phyloP scores from a whole-genome alignment of 2,888 invertebrate genomes.

The Macrosiphum euphorbiae region DNA sequence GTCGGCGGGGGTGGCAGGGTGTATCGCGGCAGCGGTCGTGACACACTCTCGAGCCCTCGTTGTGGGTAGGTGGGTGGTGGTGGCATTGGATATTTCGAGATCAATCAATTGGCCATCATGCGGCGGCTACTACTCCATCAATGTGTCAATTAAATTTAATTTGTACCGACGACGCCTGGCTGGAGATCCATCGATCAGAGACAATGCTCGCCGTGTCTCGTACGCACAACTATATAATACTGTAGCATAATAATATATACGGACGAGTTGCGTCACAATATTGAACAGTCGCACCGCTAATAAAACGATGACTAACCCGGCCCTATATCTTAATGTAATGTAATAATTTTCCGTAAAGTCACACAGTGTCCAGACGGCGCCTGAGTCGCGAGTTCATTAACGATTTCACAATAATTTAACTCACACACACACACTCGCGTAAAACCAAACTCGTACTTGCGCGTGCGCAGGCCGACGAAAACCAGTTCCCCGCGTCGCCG shows the following conservation, averaged over 20 bases:
- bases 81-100: constrained; percentile 26
- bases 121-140: constrained; percentile 56
- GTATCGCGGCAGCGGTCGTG: not conserved
- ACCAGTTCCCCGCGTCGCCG: constrained; percentile 46
- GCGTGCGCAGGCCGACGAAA: constrained; percentile 24
- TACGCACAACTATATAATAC: no score
- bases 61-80: not conserved
- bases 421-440: not conserved
- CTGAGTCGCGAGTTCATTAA: constrained; percentile 47
- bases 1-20: not conserved
- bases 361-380: constrained; percentile 44
- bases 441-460: not conserved
- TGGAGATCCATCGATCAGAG: constrained; percentile 59
- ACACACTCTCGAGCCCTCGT: not conserved
- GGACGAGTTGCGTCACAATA: constrained; percentile 54
- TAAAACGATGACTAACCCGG: constrained; percentile 54
- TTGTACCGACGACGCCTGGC: constrained; percentile 44
- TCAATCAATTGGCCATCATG: constrained; percentile 62
- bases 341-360: constrained; percentile 6
- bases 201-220: constrained; percentile 24
- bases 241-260: not conserved
- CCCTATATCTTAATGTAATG: not conserved
- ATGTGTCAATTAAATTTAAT: constrained; percentile 65
- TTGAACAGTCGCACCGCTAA: constrained; percentile 32
- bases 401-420: constrained; percentile 53